Evolutionary conservation across 1,140 invertebrate species (phyloP), one percentile per base, ranked within the genome.

Genomic region (Probaryconus sp.): DNA sequence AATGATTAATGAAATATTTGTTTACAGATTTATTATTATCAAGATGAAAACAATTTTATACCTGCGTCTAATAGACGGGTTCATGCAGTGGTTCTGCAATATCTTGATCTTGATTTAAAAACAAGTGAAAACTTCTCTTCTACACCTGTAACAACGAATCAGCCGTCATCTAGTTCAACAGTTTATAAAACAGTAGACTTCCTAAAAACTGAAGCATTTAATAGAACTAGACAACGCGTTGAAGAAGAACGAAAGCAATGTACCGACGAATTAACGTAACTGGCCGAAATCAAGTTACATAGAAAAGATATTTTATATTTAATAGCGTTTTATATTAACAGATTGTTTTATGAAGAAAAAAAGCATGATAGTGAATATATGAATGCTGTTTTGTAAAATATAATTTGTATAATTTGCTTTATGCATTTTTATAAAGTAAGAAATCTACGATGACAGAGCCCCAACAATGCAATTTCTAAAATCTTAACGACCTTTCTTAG

Each of bases 101-200:
- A 95, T 85, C 88, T 94, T 33, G 93, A 94, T 88, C 87, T 95
- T 70, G 93, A 94, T 89, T 88, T 92, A 33, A 91, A 92, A 68
- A 77, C 78, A 13, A 83, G 79, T 11, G 85, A 87, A 69, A 84
- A 71, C 71, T 84, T 84, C 45, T 75, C 76, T 3, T 76, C 82
- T 13, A 75, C 83, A 0, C 68, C 79, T 3, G 73, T 84, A 68
- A 81, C 85, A 35, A 53, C 77, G 5, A 75, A 80, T 20, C 87
- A 84, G 53, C 83, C 87, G 26, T 84, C 88, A 9, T 87, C 88
- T 31, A 89, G 88, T 65, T 87, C 87, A 11, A 94, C 93, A 1
- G 93, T 95, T 3, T 97, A 97, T 82, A 96, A 96, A 87, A 94
- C 92, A 0, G 94, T 97, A 0, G 96, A 97, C 85, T 97, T 97